Percentiles rank a stretch among this genome's conserved stretches.
Evolutionary conservation across 2,797 vertebrate genomes (phyloP).

Genomic region (Halcyon smyrnensis): DNA sequence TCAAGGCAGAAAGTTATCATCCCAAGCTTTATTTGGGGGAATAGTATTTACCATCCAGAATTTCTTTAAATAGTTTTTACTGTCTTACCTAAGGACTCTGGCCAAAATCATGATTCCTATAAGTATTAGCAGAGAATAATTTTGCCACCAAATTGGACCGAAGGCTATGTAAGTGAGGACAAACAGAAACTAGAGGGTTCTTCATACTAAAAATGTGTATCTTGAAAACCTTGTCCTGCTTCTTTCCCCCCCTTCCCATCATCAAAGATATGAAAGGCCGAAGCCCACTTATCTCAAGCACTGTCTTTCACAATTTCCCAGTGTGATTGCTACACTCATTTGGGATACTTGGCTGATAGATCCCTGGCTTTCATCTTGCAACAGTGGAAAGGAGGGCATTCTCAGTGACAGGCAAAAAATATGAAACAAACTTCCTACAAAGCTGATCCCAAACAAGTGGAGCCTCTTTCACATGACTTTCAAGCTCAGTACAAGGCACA

Average conservation of each 20-base stretch:
- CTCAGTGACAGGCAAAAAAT: not conserved
- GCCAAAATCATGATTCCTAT: not conserved
- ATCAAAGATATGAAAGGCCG: conserved; percentile 48
- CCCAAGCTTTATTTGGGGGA: not conserved
- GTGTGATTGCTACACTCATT: conserved; percentile 52
- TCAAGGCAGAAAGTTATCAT: not conserved
- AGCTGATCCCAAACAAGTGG: conserved; percentile 21
- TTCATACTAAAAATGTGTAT: not conserved
- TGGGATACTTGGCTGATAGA: conserved; percentile 54
- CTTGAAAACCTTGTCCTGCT: not conserved
- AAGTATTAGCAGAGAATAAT: not conserved
- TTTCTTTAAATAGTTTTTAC: not conserved
- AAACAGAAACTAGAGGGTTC: not conserved
- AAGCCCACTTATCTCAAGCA: conserved; percentile 57
- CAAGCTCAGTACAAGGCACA: conserved; percentile 15
- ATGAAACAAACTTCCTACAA: conserved; percentile 46
- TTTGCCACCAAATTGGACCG: not conserved
- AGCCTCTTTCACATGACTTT: conserved; percentile 30
- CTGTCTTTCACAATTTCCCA: conserved; percentile 38
- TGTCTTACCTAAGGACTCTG: not conserved
- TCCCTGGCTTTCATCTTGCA: conserved; percentile 52
- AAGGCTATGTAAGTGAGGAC: not conserved
- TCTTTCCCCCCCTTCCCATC: not conserved
- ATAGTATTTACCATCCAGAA: not conserved
- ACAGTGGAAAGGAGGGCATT: conserved; percentile 37